Evolutionary conservation across 2,113 vertebrate species (phyloP), one percentile per base, ranked within the genome.

Genomic region (Callionymus lyra): DNA sequence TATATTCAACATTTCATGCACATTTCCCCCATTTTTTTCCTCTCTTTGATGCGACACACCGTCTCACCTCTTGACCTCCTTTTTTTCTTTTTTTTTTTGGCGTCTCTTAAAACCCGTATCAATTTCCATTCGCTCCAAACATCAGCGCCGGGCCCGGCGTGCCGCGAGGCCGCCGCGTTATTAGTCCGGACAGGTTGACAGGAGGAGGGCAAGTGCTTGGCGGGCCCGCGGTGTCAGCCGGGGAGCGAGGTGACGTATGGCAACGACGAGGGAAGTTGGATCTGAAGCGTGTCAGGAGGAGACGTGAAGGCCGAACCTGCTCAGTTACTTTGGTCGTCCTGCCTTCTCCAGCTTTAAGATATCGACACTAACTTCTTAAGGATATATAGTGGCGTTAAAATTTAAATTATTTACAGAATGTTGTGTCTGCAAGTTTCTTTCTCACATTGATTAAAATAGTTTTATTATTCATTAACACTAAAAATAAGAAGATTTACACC

Each of bases 111-210:
- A 47, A 54, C 49, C 9, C 44, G 12, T 45, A 69, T 73, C 68
- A 38, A 19, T 65, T 72, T 72, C 53, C 47, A 36, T 54, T 59
- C 68, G 44, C 56, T 67, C 38, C 50, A 39, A 44, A 52, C 64
- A 48, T 43, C 46, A 19, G 57, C 46, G 16, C 1, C 21, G 14
- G 54, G 43, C 36, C 51, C 59, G 44, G 17, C 44, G 58, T 56
- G 34, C 3, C 5, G 13, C 10, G 51, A 43, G 44, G 31, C 31
- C 1, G 2, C 21, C 15, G 41, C 38, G 10, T 63, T 69, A 65
- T 70, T 54, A 53, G 46, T 32, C 10, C 48, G n/a, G 71, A 74
- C 68, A 65, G 60, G 12, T 35, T 63, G 75, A 60, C 63, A 16
- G 37, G 55, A 19, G 9, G 46, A 31, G 36, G 16, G 32, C 14